A percentile compares a stretch with the other conserved stretches of the same genome.
These are phyloP conservation scores for Dolichotis patagonum DNA, from an alignment of 2,113 vertebrate genomes.

Conservation along the genomic window DNA sequence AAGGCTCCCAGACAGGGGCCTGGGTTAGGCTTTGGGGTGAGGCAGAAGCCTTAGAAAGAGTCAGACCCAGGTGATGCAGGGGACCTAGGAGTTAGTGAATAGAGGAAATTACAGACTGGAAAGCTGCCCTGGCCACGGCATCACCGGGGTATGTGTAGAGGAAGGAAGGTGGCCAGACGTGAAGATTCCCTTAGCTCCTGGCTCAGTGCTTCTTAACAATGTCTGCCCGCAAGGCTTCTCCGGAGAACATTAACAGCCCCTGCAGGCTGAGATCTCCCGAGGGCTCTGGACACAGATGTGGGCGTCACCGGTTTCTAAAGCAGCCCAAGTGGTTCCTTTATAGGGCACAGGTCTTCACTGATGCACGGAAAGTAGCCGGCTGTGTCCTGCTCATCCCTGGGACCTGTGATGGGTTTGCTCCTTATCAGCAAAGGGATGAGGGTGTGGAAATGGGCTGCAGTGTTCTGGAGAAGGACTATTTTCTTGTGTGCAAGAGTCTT, in stretches of 20 bases:
- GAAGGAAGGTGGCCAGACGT: not conserved
- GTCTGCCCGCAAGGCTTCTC: not conserved
- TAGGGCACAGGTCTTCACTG: too few relatives aligned
- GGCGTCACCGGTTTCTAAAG: not conserved
- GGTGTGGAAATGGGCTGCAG: not conserved
- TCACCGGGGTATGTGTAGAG: not conserved
- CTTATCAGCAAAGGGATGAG: not conserved
- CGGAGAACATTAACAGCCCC: not conserved
- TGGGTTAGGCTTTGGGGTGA: not conserved
- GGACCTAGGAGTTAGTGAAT: not conserved
- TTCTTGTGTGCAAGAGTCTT: not conserved
- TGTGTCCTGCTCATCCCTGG: not conserved
- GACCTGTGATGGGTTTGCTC: not conserved
- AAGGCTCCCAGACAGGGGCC: not conserved
- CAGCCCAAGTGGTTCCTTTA: not conserved
- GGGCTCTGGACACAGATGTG: too few relatives aligned
- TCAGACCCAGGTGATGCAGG: not conserved
- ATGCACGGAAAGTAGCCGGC: too few relatives aligned
- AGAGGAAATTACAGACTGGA: not conserved
- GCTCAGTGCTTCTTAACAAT: not conserved
- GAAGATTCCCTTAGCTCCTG: not conserved
- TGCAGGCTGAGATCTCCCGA: not conserved
- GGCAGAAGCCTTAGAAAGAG: not conserved
- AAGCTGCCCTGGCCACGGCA: not conserved
- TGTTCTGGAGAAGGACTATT: not conserved